phyloP scores from a whole-genome alignment of 2,888 invertebrate genomes.

The Imbricaverruca yamaguchii region DNA sequence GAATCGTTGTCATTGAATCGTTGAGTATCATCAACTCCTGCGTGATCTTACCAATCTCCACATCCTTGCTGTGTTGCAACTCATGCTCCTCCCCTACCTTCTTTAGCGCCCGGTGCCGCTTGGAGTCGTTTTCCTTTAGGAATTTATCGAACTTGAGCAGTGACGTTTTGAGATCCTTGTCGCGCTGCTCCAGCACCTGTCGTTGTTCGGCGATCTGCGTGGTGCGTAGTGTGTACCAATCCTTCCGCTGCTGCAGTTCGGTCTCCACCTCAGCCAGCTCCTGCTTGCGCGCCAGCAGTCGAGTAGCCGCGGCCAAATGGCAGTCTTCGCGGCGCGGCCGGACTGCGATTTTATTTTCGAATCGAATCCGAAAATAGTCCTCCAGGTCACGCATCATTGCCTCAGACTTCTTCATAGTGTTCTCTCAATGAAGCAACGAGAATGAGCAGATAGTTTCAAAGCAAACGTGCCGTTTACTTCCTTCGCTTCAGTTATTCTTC shows the following conservation, averaged over 20 bases:
- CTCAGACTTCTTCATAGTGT: not conserved
- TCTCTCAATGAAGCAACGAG: no score
- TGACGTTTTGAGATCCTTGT: not conserved
- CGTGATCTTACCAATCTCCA: not conserved
- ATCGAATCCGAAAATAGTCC: constrained; percentile 8
- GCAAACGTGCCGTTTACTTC: no score
- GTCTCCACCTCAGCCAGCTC: constrained; percentile 6
- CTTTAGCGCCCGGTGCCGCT: not conserved
- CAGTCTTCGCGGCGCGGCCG: not conserved
- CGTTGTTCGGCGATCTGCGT: not conserved
- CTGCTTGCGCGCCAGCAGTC: constrained; percentile 3
- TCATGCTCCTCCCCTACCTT: not conserved
- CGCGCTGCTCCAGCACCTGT: not conserved
- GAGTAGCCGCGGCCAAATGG: not conserved
- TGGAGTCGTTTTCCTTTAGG: not conserved
- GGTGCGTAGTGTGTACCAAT: not conserved
- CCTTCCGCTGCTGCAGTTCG: not conserved
- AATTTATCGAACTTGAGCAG: constrained; percentile 4
- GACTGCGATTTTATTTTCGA: not conserved
- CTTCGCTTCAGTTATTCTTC: no score
- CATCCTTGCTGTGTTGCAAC: not conserved
- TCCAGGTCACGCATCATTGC: constrained; percentile 1
- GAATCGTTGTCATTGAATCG: not conserved
- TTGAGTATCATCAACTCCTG: not conserved
- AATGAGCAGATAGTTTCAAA: no score